Percentiles rank a stretch among this genome's conserved stretches.
These are phyloP conservation scores for Cebus imitator DNA, from an alignment of 2,113 vertebrate species.

Conservation along the genomic window DNA sequence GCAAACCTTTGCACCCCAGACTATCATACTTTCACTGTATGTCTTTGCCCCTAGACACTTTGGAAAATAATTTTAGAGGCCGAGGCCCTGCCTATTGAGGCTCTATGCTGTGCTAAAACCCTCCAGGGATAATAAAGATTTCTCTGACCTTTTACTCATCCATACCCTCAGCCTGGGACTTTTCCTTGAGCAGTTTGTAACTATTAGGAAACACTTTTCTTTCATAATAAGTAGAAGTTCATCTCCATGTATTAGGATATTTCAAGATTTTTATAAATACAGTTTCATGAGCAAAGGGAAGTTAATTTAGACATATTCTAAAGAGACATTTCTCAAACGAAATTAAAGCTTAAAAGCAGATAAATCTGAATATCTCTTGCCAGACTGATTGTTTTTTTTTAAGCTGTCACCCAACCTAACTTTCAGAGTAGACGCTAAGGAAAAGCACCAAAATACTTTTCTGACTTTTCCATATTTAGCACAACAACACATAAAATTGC, in stretches of 20 bases:
- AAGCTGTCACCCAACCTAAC: constrained; percentile 46
- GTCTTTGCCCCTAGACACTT: background rate
- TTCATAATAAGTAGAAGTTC: background rate
- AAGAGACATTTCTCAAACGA: constrained; percentile 22
- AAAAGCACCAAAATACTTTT: constrained; percentile 51
- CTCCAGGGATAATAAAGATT: background rate
- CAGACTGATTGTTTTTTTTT: background rate
- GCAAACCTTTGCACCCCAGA: background rate
- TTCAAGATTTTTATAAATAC: constrained; percentile 43
- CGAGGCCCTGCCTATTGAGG: background rate
- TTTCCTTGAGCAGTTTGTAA: background rate
- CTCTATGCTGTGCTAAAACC: background rate
- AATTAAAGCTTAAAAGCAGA: constrained; percentile 29
- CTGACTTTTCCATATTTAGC: constrained; percentile 75
- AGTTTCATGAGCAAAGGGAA: background rate
- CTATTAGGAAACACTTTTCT: background rate
- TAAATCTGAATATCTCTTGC: constrained; percentile 4
- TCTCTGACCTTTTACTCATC: background rate
- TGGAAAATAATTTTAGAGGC: background rate
- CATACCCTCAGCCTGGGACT: background rate
- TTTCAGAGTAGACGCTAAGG: constrained; percentile 58
- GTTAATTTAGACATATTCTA: constrained; percentile 16
- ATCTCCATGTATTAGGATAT: background rate
- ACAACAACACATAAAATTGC: constrained; percentile 79
- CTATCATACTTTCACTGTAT: background rate